Conservation (phyloP, 2,113 vertebrate species). For the Spea multiplicata region DNA sequence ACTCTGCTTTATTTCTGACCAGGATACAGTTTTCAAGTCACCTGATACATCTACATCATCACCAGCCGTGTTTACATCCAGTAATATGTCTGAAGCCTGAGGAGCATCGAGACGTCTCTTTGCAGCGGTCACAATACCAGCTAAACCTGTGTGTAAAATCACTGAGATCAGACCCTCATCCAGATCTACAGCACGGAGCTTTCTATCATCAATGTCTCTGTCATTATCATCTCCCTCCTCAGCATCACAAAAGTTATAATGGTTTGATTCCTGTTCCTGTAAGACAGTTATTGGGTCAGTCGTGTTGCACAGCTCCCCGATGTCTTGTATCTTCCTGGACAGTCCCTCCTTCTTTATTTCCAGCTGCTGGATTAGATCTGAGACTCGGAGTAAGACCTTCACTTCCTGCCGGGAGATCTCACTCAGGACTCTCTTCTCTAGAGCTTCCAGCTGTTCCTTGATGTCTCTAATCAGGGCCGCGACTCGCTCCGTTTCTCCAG, state of each 20-base stretch:
- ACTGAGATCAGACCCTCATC: slow-evolving; percentile 3
- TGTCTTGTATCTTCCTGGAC: not conserved
- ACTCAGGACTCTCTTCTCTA: not conserved
- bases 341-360: not conserved
- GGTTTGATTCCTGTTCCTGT: slow-evolving; percentile 1
- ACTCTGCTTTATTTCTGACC: not conserved
- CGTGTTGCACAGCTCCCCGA: not conserved
- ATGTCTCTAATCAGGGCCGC: not conserved
- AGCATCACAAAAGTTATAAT: not conserved
- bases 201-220: not conserved
- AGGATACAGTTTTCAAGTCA: slow-evolving; percentile 20
- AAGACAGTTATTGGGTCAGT: not conserved
- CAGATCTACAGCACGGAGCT: not conserved
- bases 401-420: not conserved
- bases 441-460: not conserved
- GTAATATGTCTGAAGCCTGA: slow-evolving; percentile 2
- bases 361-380: not conserved
- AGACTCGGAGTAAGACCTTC: not conserved
- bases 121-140: not conserved
- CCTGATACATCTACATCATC: not conserved
- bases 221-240: not conserved
- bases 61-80: slow-evolving; percentile 5
- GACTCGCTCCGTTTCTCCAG: not conserved
- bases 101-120: not conserved
- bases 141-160: slow-evolving; percentile 5